Conservation (phyloP, 2,888 invertebrate species). For the Bruchidius siliquastri region DNA sequence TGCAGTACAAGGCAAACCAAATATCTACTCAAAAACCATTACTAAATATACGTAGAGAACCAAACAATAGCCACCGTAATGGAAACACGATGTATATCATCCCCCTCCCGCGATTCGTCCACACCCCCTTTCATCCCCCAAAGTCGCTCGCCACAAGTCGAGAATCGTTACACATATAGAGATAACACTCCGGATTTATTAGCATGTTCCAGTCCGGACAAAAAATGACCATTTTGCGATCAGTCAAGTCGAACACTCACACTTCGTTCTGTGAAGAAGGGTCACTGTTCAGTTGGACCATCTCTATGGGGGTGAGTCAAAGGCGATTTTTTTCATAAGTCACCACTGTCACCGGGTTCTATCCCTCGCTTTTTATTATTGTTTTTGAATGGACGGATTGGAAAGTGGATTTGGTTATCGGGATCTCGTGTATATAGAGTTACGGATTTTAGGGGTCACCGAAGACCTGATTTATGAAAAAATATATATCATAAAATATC, state of each 20-base stretch:
- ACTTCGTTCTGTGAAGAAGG: slow-evolving; percentile 5
- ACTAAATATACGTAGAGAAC: neutral
- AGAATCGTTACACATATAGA: neutral
- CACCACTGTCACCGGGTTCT: slow-evolving; percentile 6
- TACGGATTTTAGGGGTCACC: neutral
- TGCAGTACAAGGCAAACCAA: no score
- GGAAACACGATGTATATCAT: neutral
- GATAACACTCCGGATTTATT: neutral
- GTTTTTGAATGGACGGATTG: slow-evolving; percentile 5
- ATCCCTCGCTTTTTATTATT: slow-evolving; percentile 15
- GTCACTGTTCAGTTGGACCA: neutral
- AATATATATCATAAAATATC: no score
- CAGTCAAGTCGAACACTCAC: neutral
- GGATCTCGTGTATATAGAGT: neutral
- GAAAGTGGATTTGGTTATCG: neutral
- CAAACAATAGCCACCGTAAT: neutral
- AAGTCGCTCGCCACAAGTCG: neutral
- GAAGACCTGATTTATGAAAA: neutral
- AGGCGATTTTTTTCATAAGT: slow-evolving; percentile 20
- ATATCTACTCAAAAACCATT: neutral
- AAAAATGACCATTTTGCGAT: neutral
- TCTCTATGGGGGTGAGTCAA: slow-evolving; percentile 7
- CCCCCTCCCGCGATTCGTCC: neutral
- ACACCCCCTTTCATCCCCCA: neutral
- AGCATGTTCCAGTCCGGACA: neutral